phyloP scores from a whole-genome alignment of 1,140 invertebrate species.

The Pseudomyrmex flavicornis region DNA sequence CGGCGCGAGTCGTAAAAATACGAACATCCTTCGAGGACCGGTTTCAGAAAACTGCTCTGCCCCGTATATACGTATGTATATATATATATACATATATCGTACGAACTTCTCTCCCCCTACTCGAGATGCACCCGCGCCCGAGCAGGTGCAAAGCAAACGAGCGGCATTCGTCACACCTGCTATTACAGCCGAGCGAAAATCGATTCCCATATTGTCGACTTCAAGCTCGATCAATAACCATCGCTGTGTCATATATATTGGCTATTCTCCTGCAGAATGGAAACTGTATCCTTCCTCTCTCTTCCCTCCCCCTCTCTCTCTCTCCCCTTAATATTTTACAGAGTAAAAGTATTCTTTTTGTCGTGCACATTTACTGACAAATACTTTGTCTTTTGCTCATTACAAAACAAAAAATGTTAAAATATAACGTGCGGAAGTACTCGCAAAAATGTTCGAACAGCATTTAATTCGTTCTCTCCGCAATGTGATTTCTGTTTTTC shows the following conservation, averaged over 20 bases:
- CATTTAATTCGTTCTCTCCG: neutral
- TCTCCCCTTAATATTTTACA: too few relatives aligned
- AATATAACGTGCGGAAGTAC: too few relatives aligned
- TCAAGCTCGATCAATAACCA: neutral
- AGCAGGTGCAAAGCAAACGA: slow-evolving; percentile 45
- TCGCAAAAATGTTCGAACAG: too few relatives aligned
- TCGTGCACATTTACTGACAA: neutral
- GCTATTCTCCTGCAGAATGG: neutral
- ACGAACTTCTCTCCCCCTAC: slow-evolving; percentile 19
- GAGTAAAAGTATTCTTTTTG: neutral
- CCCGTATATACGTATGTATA: too few relatives aligned
- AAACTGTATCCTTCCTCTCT: neutral
- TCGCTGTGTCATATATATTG: neutral
- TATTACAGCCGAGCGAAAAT: slow-evolving; percentile 17
- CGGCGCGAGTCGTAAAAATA: slow-evolving; percentile 23
- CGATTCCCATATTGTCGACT: slow-evolving; percentile 3
- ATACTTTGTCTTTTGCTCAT: too few relatives aligned
- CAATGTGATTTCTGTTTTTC: neutral
- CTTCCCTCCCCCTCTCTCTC: neutral
- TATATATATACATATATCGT: neutral
- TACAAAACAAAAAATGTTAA: too few relatives aligned
- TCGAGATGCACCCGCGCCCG: slow-evolving; percentile 34
- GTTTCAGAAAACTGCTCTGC: slow-evolving; percentile 57
- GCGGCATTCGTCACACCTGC: slow-evolving; percentile 40
- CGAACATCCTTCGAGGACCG: slow-evolving; percentile 67